Evolutionary conservation across 1,140 invertebrate species (phyloP), one percentile per base, ranked within the genome.

Genomic region (Diachasmimorpha longicaudata): DNA sequence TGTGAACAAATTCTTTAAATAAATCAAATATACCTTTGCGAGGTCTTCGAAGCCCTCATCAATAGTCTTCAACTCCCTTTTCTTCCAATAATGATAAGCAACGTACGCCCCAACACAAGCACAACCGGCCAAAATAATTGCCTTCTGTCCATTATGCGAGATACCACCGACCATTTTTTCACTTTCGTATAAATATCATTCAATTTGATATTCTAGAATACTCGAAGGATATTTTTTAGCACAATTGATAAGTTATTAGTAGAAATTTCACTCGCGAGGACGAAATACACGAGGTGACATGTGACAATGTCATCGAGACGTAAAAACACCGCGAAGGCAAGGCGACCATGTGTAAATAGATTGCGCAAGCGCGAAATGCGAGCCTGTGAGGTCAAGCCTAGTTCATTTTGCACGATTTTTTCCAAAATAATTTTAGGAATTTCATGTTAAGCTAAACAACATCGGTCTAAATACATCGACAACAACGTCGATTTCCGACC

Each of bases 21-120:
- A 70, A n/a, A 25, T 37, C 14, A 37, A 66, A 78, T 81, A 80
- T 80, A 89, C 89, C 84, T 87, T 89, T 4, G 84, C 81, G 21
- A 89, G 85, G 75, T 90, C 89, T 70, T 89, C 87, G 63, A 90
- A 90, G 42, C 89, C 88, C 80, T 90, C 88, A 73, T 90, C 88
- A 69, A 89, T 88, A 1, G 82, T 81, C 69, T 84, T 85, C 25
- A 85, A 79, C 75, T 88, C 82, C 70, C 85, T 80, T 73, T 84
- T 87, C 80, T 84, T 89, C 87, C 87, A 89, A 75, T 89, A 89
- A 71, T 83, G 79, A 75, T 89, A 89, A 8, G 84, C 85, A 23
- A 86, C 84, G 71, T 88, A 89, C 10, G 87, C 85, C 31, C 88
- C 87, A n/a, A 87, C 81, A 67, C 88, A 87, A 0, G 85, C 82